Base-by-base conservation (phyloP, 2,888 invertebrate genomes). In the Drosophila mettleri region DNA sequence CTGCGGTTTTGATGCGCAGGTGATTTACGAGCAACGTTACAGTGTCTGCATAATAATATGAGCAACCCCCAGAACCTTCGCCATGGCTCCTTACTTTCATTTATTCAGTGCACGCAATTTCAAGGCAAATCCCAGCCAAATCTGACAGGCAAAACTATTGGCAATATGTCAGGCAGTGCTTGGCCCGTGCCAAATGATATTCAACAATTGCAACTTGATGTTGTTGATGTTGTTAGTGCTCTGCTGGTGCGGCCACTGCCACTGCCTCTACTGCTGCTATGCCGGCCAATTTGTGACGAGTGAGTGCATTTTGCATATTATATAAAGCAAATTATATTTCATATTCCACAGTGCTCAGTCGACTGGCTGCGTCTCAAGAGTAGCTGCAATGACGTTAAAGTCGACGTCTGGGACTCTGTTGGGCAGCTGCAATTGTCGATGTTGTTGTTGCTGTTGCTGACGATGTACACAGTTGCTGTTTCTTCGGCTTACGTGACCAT, bases 1-100 rank as follows among this genome's bases (percentile, higher is more conserved):
- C 51, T 63, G 71, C 48, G 62, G 61, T 60, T 69, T 66, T 78
- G 82, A 63, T 74, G 72, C 61, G 65, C 85, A 85, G 85, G 89
- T 85, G 86, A 85, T 89, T 85, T 89, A 85, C 69, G 67, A 62
- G 49, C 65, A 72, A 27, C 51, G 55, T 45, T 59, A 88, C 82
- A 65, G 57, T 65, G 88, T 78, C 88, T 85, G 89, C 85, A 85
- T 85, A 85, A 85, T 89, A 85, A 85, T 85, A 63, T 71, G 84
- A 64, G 1, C 51, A 55, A 10, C 24, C 39, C 10, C 46, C 27
- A 10, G 38, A 22, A 36, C 43, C 49, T 31, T 34, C 38, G 48
- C 31, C 27, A 41, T 36, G 36, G 53, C 27, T 46, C 39, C 24
- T 52, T 38, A 66, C 62, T 63, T 60, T 78, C 68, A 49, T 67